phyloP scores from a whole-genome alignment of 1,140 invertebrate genomes.

The Drosophila equinoxialis region DNA sequence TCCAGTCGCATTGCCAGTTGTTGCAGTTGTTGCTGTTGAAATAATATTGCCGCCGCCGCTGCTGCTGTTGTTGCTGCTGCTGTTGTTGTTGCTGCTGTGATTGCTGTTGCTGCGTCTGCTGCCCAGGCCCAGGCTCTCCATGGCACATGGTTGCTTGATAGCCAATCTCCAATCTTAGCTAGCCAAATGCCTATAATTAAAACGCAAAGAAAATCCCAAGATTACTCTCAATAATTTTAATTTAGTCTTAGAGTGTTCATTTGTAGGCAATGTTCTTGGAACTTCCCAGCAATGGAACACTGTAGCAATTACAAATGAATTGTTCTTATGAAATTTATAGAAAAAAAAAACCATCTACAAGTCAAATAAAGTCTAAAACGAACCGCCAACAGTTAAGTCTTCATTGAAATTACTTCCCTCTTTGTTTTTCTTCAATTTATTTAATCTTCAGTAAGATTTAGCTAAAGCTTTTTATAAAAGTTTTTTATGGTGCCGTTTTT shows the following conservation, averaged over 20 bases:
- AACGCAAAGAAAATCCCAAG: slow-evolving; percentile 10
- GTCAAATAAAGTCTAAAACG: too few relatives aligned
- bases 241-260: neutral
- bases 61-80: slow-evolving; percentile 29
- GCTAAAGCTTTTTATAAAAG: too few relatives aligned
- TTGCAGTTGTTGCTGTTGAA: slow-evolving; percentile 21
- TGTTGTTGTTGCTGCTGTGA: slow-evolving; percentile 30
- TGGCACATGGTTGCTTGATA: slow-evolving; percentile 74
- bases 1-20: slow-evolving; percentile 32
- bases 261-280: neutral
- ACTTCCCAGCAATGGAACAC: neutral
- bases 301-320: too few relatives aligned
- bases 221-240: slow-evolving; percentile 3
- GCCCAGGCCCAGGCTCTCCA: slow-evolving; percentile 79
- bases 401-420: too few relatives aligned
- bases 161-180: slow-evolving; percentile 7
- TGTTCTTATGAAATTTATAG: too few relatives aligned
- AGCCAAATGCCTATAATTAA: slow-evolving; percentile 31
- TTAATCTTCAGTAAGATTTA: too few relatives aligned
- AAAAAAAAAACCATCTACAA: too few relatives aligned
- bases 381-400: too few relatives aligned
- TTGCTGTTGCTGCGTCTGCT: slow-evolving; percentile 69
- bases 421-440: too few relatives aligned
- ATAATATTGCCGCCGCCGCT: slow-evolving; percentile 9
- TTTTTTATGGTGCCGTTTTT: too few relatives aligned